These are phyloP conservation scores for Diploscapter pachys DNA, from an alignment of 1,140 invertebrate genomes.

Conservation along the genomic window DNA sequence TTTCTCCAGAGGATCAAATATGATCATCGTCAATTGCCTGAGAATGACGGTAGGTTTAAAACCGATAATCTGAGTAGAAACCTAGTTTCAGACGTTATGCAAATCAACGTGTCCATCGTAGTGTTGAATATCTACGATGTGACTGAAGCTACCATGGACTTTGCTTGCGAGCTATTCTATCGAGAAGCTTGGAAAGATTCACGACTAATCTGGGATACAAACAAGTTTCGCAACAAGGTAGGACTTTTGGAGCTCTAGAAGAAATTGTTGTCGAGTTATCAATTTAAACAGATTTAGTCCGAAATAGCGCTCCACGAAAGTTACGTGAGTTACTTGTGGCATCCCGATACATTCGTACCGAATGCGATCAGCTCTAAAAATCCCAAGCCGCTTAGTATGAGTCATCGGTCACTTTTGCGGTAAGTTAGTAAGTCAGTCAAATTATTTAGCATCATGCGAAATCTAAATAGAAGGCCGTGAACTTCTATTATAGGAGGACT, in stretches of 20 bases:
- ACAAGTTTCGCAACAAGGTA: conserved; percentile 47
- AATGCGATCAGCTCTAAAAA: conserved; percentile 50
- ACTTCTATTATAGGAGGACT: too few species aligned
- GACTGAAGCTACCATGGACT: conserved; percentile 58
- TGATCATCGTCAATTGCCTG: conserved; percentile 55
- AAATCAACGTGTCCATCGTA: conserved; percentile 46
- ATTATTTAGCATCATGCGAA: too few species aligned
- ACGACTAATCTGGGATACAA: conserved; percentile 47
- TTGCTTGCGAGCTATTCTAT: conserved; percentile 55
- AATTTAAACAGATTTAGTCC: conserved; percentile 6
- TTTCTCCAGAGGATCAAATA: conserved; percentile 56
- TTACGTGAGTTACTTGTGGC: conserved; percentile 44
- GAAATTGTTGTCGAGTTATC: too few species aligned
- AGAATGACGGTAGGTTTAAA: conserved; percentile 4
- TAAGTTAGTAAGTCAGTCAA: too few species aligned
- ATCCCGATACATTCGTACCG: conserved; percentile 45
- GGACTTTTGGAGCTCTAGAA: too few species aligned
- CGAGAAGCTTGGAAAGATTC: conserved; percentile 53
- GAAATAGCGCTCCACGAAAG: conserved; percentile 42
- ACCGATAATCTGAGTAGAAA: conserved; percentile 3
- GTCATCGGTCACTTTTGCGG: conserved; percentile 45
- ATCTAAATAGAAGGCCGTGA: too few species aligned
- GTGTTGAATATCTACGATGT: conserved; percentile 54
- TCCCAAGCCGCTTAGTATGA: conserved; percentile 45
- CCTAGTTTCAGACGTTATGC: conserved; percentile 36